Conservation (phyloP, 2,797 vertebrate species). For the Hoplostethus atlanticus region DNA sequence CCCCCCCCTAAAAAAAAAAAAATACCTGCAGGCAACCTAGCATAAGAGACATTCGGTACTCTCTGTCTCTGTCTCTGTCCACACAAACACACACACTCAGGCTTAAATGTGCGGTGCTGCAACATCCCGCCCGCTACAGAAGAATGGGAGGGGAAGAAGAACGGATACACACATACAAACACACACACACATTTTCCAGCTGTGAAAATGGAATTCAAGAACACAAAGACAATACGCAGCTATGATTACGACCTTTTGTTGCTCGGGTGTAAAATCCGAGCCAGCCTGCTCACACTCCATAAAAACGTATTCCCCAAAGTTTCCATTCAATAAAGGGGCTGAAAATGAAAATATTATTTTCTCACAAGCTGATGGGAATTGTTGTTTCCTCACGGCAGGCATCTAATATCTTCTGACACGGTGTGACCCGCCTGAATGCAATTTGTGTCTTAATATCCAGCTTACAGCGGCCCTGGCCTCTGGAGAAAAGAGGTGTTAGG, state of each 20-base stretch:
- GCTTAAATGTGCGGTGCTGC: conserved; percentile 6
- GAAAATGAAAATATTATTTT: conserved; percentile 99
- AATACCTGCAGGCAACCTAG: conserved; percentile 51
- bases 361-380: conserved; percentile 97
- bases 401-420: conserved; percentile 98
- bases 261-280: conserved; percentile 88
- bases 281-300: conserved; percentile 84
- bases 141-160: background rate
- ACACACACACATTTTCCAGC: conserved; percentile 51
- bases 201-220: conserved; percentile 76
- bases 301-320: conserved; percentile 96
- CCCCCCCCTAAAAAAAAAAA: too few species aligned
- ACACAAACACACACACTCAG: conserved; percentile 31
- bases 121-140: conserved; percentile 36
- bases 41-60: conserved; percentile 19
- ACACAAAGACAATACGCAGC: conserved; percentile 75
- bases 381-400: conserved; percentile 97
- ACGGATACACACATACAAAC: conserved; percentile 37
- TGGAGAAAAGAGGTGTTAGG: conserved; percentile 83
- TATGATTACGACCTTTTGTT: conserved; percentile 90
- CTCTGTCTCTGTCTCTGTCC: background rate
- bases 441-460: conserved; percentile 99
- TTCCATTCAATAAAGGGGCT: conserved; percentile 97
- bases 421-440: conserved; percentile 97
- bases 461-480: conserved; percentile 92